Conservation (phyloP, 1,140 invertebrate genomes). For the Meloidogyne exigua region DNA sequence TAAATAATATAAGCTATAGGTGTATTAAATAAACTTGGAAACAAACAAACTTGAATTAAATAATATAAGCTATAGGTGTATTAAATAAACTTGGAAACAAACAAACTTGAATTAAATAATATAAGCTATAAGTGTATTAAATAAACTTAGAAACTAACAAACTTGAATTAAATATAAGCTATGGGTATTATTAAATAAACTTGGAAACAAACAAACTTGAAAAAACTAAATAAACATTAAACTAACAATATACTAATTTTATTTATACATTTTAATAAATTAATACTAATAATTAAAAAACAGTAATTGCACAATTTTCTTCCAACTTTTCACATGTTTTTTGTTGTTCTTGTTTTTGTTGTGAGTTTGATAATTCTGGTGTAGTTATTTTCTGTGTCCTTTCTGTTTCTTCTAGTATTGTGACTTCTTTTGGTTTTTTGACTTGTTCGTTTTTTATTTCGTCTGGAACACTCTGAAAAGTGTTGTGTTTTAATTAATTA, state of each 20-base stretch:
- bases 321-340: conserved; percentile 2
- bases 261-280: not conserved
- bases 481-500: conserved; percentile 5
- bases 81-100: no score
- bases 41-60: no score
- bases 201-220: no score
- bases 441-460: not conserved
- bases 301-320: conserved; percentile 15
- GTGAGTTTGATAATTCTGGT: not conserved
- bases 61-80: no score
- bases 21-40: no score
- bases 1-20: no score
- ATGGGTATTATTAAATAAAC: no score
- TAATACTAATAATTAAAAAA: conserved; percentile 13
- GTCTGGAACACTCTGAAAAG: not conserved
- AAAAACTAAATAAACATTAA: not conserved
- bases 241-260: no score
- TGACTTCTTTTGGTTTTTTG: not conserved
- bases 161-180: no score
- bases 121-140: no score
- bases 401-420: conserved; percentile 13
- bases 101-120: no score
- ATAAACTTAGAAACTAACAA: no score
- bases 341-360: not conserved
- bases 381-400: conserved; percentile 1